Percentiles rank a stretch among this genome's conserved stretches.
Evolutionary conservation across 2,113 vertebrate species (phyloP).

Genomic region (Chunga burmeisteri): DNA sequence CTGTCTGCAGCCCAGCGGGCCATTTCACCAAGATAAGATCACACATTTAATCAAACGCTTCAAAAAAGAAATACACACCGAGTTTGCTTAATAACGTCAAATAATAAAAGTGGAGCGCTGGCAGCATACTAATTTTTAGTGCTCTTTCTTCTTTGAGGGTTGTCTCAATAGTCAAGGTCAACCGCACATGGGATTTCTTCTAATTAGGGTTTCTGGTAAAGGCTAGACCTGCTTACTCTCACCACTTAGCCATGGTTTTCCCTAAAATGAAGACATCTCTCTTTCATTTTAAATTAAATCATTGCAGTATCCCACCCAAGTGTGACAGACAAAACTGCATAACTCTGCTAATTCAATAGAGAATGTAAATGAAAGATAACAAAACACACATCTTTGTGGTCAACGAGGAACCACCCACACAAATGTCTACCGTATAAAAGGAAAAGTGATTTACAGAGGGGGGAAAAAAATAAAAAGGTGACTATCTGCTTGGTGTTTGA

Average conservation of each 20-base stretch:
- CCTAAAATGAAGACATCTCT: slow-evolving; percentile 46
- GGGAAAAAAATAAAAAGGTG: accelerated
- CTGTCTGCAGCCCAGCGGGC: slow-evolving; percentile 70
- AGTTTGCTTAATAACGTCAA: slow-evolving; percentile 73
- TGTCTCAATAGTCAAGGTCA: slow-evolving; percentile 66
- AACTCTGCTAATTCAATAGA: slow-evolving; percentile 24
- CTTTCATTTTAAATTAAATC: slow-evolving; percentile 54
- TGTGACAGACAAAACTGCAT: background rate
- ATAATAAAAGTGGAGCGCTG: slow-evolving; percentile 65
- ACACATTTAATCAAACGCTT: slow-evolving; percentile 75
- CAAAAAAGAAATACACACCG: slow-evolving; percentile 66
- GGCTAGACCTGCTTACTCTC: slow-evolving; percentile 46
- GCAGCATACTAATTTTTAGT: slow-evolving; percentile 70
- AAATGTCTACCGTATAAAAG: background rate
- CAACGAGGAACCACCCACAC: background rate
- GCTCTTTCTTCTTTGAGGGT: slow-evolving; percentile 66
- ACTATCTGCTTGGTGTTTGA: background rate
- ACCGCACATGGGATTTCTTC: slow-evolving; percentile 58
- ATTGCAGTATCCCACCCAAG: slow-evolving; percentile 38
- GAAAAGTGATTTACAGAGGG: background rate
- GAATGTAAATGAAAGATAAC: background rate
- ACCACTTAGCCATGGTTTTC: slow-evolving; percentile 19
- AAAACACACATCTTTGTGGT: background rate
- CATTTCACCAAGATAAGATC: slow-evolving; percentile 74
- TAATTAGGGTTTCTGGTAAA: slow-evolving; percentile 67